Percentiles rank a stretch among this genome's conserved stretches.
phyloP scores from a whole-genome alignment of 1,140 invertebrate species.

The Drosophila ercepeae region DNA sequence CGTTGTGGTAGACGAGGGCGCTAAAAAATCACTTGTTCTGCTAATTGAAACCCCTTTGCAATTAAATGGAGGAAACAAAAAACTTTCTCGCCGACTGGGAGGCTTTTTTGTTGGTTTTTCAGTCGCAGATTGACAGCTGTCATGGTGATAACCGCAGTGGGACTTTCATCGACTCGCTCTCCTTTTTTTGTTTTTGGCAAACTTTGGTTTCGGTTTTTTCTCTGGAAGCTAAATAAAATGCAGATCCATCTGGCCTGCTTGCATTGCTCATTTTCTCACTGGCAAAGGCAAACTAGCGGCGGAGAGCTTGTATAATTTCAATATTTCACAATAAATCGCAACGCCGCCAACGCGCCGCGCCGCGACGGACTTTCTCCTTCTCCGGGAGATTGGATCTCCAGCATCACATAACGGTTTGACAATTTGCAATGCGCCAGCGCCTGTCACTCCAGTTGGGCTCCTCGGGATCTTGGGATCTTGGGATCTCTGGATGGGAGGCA shows the following conservation, averaged over 20 bases:
- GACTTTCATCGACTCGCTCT: constrained; percentile 45
- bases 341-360: constrained; percentile 62
- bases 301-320: constrained; percentile 68
- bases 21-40: constrained; percentile 77
- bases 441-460: constrained; percentile 38
- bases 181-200: constrained; percentile 16
- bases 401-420: constrained; percentile 66
- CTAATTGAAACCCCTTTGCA: constrained; percentile 66
- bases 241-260: constrained; percentile 62
- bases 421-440: constrained; percentile 66
- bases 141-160: constrained; percentile 75
- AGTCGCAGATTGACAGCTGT: constrained; percentile 69
- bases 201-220: constrained; percentile 24
- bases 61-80: constrained; percentile 56
- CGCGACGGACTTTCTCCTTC: constrained; percentile 64
- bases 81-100: constrained; percentile 49
- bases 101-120: constrained; percentile 21
- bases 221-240: constrained; percentile 57
- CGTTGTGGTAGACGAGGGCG: constrained; percentile 39
- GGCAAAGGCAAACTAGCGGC: constrained; percentile 7
- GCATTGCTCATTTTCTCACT: constrained; percentile 72
- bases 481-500: too few relatives aligned
- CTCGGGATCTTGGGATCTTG: constrained; percentile 5
- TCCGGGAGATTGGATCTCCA: constrained; percentile 1
- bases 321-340: constrained; percentile 79